Evolutionary conservation across 2,113 vertebrate genomes (phyloP), one percentile per base, ranked within the genome.

Genomic region (Melanotaenia duboulayi): DNA sequence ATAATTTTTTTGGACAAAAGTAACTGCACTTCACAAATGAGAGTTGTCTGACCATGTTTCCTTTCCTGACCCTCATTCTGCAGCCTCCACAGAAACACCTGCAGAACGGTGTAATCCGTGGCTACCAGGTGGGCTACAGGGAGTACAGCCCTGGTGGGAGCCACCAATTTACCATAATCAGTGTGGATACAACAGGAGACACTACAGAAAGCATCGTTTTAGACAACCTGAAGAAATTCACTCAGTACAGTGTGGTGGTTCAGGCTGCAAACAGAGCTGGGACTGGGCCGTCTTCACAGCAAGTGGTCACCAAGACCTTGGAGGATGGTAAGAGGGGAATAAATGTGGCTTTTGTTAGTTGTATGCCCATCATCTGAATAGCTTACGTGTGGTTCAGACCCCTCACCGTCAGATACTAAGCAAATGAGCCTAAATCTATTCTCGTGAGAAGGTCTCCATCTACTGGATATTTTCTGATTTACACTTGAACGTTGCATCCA

Each of bases 171-270:
- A 99, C 96, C 87, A 98, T 99, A 76, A 95, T 99, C 93, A 98
- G 95, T n/a, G 92, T 99, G 7, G 98, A 99, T 92, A 97, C 96
- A 77, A 97, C 96, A 0, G 98, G 98, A 0, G 97, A 99, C 94
- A 97, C 96, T 92, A 97, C 92, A 0, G 98, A 99, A 91, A 93
- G 95, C 64, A 96, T 98, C 65, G 92, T 95, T 0, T 94, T 99
- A 87, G 97, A 99, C 90, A 97, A 98, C 88, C 94, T 99, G 44
- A 96, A 96, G 81, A 99, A 99, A 89, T 99, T 98, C 93, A 99
- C 97, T 1, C 97, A 98, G 92, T 99, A 99, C 57, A 97, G 97
- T 55, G 96, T 99, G 91, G 97, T 99, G 79, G 98, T 99, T n/a
- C 97, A 99, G 90, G 98, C 98, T 14, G 97, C 95, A 20, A 99